Base-by-base conservation (phyloP, 2,113 vertebrate genomes). In the Vidua macroura region DNA sequence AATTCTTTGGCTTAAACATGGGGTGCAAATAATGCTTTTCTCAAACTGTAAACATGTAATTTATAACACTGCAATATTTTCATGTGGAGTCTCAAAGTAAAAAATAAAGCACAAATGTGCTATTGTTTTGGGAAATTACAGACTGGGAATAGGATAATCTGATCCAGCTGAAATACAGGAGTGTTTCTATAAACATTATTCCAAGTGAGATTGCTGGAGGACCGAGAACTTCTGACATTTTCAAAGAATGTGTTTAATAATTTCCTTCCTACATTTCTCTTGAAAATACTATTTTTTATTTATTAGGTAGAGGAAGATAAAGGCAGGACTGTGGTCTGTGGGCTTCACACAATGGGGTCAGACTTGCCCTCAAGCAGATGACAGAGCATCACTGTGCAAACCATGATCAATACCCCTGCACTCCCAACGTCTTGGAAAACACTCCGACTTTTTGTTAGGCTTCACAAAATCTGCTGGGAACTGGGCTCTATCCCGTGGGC, bases 41-140 rank as follows among this genome's bases (percentile, higher is more conserved):
- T 91, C 37, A 64, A 82, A 53, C 18, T 60, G 74, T 37, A 91
- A 73, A 82, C 6, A 12, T 82, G 21, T 75, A 27, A 87, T 84
- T 95, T 91, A 66, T 88, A 89, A 76, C 62, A 83, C 30, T 37
- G 59, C 37, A 75, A 35, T 87, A 91, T 85, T 89, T 84, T 84
- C 55, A 69, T 77, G 52, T 33, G 28, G 75, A 89, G 58, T 64
- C 43, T 84, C 58, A 35, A 79, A 87, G 63, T 7, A 21, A 39
- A 62, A 69, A 62, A 69, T 83, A 75, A 93, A 51, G 4, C 30
- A 69, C 39, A 87, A 87, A 73, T 39, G 30, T 55, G 37, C 19
- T 73, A 66, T 85, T 85, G 30, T 51, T 91, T 80, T 13, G 30
- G 63, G 70, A 92, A 94, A 73, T 72, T 67, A 39, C 23, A 86